Evolutionary conservation across 2,888 invertebrate genomes (phyloP), one percentile per base, ranked within the genome.

Genomic region (Chalcis sispes): DNA sequence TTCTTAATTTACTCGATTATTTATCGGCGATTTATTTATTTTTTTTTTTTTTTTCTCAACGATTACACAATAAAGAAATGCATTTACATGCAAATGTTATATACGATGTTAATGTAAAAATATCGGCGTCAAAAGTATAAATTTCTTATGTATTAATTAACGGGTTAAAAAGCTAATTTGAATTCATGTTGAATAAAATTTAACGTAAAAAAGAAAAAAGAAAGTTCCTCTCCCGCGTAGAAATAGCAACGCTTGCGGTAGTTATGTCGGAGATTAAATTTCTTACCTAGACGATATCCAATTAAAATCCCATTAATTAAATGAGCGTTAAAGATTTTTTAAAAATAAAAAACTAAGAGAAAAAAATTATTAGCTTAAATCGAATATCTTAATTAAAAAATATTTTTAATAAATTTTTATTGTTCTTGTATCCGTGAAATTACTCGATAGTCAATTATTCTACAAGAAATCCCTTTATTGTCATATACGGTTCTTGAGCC

Each of bases 271-370:
- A 50, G 64, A 65, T 65, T 65, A 65, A 36, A 52, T 40, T 65
- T 42, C 67, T 67, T 67, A 67, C 46, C 67, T 42, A 29, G 23
- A 36, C 10, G 23, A 23, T 67, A 36, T 67, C 56, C 23, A 67
- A 67, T 67, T 67, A 69, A 69, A 69, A 32, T 20, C 7, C 48
- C 59, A 32, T 59, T 59, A 67, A 67, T 67, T 59, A 69, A 69
- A 58, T 25, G 36, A 46, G 32, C 61, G 25, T 61, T 29, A 40
- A 58, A 59, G 29, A 23, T 69, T 59, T 59, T 59, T 59, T 69
- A 32, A 56, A 56, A 56, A 46, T 40, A 29, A 54, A 56, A 36
- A 36, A 36, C n/a, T n/a, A n/a, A n/a, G n/a, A n/a, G n/a, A n/a
- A n/a, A n/a, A n/a, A 36, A 36, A 36, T 36, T 36, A 10, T 36